These are phyloP conservation scores for Aphelenchoides avenae DNA, from an alignment of 1,140 invertebrate genomes.

Conservation along the genomic window DNA sequence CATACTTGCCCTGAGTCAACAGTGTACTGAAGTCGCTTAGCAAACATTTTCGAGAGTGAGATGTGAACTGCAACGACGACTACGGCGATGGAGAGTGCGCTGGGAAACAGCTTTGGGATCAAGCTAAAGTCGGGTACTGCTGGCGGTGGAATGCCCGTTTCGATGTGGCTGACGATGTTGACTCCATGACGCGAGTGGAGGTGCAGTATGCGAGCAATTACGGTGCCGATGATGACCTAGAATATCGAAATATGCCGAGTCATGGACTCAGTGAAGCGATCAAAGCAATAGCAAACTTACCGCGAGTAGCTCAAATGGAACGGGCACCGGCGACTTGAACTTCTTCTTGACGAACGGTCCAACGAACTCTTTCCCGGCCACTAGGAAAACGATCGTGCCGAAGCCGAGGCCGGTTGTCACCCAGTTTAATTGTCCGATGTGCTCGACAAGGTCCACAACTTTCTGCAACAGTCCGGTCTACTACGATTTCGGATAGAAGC, in stretches of 20 bases:
- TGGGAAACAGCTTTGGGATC: constrained; percentile 48
- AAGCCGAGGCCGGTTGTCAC: no score
- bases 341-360: constrained; percentile 47
- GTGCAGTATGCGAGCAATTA: constrained; percentile 45
- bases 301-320: constrained; percentile 50
- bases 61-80: constrained; percentile 63
- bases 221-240: constrained; percentile 49
- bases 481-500: no score
- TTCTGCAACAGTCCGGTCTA: no score
- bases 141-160: constrained; percentile 56
- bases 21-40: constrained; percentile 62
- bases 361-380: constrained; percentile 49
- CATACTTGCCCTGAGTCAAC: constrained; percentile 61
- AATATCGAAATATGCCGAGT: constrained; percentile 13
- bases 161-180: constrained; percentile 47
- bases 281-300: constrained; percentile 1
- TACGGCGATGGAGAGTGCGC: constrained; percentile 63
- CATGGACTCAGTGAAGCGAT: constrained; percentile 2
- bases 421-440: no score
- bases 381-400: constrained; percentile 38
- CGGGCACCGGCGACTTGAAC: constrained; percentile 32
- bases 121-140: constrained; percentile 56
- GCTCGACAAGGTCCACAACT: constrained; percentile 8
- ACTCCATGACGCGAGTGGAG: constrained; percentile 43
- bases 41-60: constrained; percentile 63